Evolutionary conservation across 2,888 invertebrate species (phyloP).

Genomic region (Tiphia femorata): DNA sequence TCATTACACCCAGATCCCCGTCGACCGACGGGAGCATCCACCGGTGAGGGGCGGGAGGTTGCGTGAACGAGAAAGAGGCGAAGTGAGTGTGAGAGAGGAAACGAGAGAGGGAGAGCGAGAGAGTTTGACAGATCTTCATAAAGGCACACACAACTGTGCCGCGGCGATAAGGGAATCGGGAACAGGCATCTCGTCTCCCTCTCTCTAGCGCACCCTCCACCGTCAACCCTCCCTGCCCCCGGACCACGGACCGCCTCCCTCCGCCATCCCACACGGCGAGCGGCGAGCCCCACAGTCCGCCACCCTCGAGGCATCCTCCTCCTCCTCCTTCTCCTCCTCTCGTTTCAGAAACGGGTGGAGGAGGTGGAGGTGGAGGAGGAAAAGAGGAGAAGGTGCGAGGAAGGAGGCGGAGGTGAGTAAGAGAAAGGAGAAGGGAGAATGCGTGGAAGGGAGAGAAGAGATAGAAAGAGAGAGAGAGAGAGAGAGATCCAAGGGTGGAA

Average conservation of each 20-base stretch:
- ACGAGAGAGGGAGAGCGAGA: constrained; percentile 21
- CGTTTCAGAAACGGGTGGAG: background rate
- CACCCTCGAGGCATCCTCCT: constrained; percentile 38
- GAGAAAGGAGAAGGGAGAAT: constrained; percentile 20
- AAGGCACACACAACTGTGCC: constrained; percentile 68
- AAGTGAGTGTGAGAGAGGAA: constrained; percentile 4
- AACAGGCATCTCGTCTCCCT: constrained; percentile 60
- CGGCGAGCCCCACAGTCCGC: constrained; percentile 20
- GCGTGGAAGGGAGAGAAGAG: too few species aligned
- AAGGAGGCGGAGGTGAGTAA: constrained; percentile 13
- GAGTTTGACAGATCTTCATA: constrained; percentile 69
- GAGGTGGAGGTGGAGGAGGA: constrained; percentile 2
- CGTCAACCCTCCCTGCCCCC: background rate
- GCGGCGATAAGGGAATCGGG: constrained; percentile 67
- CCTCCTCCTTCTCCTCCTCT: constrained; percentile 23
- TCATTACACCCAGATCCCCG: constrained; percentile 42
- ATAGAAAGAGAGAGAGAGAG: constrained; percentile 9
- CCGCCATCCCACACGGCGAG: constrained; percentile 30
- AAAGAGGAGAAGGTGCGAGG: background rate
- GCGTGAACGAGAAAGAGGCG: constrained; percentile 7
- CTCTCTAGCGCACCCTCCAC: constrained; percentile 7
- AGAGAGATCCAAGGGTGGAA: background rate
- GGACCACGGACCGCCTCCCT: constrained; percentile 22
- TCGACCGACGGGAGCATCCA: constrained; percentile 19
- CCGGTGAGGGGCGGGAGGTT: background rate